These are phyloP conservation scores for Orchestes rusci DNA, from an alignment of 2,888 invertebrate species.

Conservation along the genomic window DNA sequence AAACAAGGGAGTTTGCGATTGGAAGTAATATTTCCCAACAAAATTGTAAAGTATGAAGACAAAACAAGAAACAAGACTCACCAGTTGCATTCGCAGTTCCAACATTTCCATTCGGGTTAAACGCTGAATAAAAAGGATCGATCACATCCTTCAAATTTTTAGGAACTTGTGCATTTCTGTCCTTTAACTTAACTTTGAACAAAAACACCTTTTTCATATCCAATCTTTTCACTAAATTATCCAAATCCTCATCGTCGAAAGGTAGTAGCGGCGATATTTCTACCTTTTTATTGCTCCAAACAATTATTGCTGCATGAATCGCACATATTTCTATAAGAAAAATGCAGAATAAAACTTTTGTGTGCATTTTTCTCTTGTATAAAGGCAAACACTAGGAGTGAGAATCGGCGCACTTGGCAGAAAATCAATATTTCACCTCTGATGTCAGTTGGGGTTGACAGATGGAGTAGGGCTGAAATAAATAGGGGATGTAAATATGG, in stretches of 20 bases:
- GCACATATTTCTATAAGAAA: slow-evolving; percentile 22
- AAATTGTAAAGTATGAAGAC: too few species aligned
- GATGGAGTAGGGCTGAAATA: too few species aligned
- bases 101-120: slow-evolving; percentile 37
- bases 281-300: slow-evolving; percentile 36
- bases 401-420: too few species aligned
- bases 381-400: too few species aligned
- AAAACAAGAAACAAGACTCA: too few species aligned
- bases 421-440: too few species aligned
- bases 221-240: slow-evolving; percentile 32
- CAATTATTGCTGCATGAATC: slow-evolving; percentile 30
- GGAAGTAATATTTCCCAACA: too few species aligned
- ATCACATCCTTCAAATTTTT: slow-evolving; percentile 33
- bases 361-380: too few species aligned
- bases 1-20: too few species aligned
- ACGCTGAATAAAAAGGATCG: slow-evolving; percentile 35
- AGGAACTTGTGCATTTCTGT: slow-evolving; percentile 27
- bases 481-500: too few species aligned
- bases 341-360: too few species aligned
- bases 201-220: slow-evolving; percentile 35
- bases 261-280: slow-evolving; percentile 37
- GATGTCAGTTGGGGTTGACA: too few species aligned
- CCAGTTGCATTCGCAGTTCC: slow-evolving; percentile 35
- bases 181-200: slow-evolving; percentile 29
- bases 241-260: slow-evolving; percentile 37